Percentiles rank a stretch among this genome's conserved stretches.
These are phyloP conservation scores for Takifugu ocellatus DNA, from an alignment of 2,797 vertebrate species.

Conservation along the genomic window DNA sequence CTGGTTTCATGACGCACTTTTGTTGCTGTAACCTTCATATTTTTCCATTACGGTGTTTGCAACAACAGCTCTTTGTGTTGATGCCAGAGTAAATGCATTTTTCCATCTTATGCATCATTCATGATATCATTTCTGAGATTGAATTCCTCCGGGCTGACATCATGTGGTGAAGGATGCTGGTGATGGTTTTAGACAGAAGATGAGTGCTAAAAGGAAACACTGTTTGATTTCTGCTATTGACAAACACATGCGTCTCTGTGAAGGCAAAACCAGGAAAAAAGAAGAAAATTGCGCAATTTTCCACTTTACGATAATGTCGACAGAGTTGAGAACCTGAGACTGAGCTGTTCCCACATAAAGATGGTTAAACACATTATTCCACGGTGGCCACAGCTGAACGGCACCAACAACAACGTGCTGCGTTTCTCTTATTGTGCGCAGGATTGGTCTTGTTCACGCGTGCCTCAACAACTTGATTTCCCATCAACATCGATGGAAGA, in stretches of 20 bases:
- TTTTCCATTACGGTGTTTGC: slow-evolving; percentile 70
- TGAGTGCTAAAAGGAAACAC: slow-evolving; percentile 30
- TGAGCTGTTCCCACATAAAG: background rate
- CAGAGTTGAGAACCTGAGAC: slow-evolving; percentile 8
- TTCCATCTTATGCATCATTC: slow-evolving; percentile 72
- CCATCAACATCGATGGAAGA: background rate
- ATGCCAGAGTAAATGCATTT: slow-evolving; percentile 71
- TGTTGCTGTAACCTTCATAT: slow-evolving; percentile 62
- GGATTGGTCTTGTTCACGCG: slow-evolving; percentile 5
- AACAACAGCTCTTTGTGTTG: slow-evolving; percentile 72
- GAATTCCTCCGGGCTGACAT: slow-evolving; percentile 71
- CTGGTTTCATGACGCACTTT: slow-evolving; percentile 62
- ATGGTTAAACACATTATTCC: background rate
- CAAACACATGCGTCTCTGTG: slow-evolving; percentile 15
- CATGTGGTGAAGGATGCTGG: slow-evolving; percentile 42
- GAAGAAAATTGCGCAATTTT: background rate
- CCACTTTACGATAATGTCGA: too few relatives aligned
- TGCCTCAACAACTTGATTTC: background rate
- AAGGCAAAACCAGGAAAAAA: slow-evolving; percentile 2
- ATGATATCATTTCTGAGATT: slow-evolving; percentile 74
- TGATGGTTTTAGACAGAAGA: slow-evolving; percentile 15
- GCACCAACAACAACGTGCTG: slow-evolving; percentile 2
- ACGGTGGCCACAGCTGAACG: background rate
- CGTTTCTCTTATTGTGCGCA: slow-evolving; percentile 10
- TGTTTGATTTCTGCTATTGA: slow-evolving; percentile 41